These are phyloP conservation scores for Vanessa cardui DNA, from an alignment of 2,888 invertebrate species.

Conservation along the genomic window DNA sequence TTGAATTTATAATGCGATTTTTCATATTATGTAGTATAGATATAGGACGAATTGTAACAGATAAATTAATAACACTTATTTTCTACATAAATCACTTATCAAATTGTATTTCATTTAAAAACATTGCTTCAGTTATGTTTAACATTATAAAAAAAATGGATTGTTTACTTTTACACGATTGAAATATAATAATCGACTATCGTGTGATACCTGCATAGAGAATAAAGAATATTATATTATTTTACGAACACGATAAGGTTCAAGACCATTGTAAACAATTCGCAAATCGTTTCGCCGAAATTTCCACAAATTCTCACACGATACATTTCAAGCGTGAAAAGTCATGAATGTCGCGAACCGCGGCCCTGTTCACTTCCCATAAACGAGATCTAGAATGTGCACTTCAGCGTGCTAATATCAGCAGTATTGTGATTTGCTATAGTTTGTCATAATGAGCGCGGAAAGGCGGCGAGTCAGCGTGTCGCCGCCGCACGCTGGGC, in stretches of 20 bases:
- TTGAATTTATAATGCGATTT: too few relatives aligned
- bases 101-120: too few relatives aligned
- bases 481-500: constrained; percentile 44
- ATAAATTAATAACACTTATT: too few relatives aligned
- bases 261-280: background rate
- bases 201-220: too few relatives aligned
- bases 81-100: too few relatives aligned
- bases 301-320: constrained; percentile 38
- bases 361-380: constrained; percentile 68
- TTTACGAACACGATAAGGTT: background rate
- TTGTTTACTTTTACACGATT: too few relatives aligned
- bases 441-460: constrained; percentile 49
- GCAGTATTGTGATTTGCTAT: constrained; percentile 55
- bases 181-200: too few relatives aligned
- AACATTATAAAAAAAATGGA: too few relatives aligned
- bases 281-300: constrained; percentile 11
- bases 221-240: too few relatives aligned
- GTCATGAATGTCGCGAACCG: constrained; percentile 56
- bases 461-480: constrained; percentile 44
- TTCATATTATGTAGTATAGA: too few relatives aligned
- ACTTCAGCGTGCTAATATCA: constrained; percentile 68
- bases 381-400: constrained; percentile 74
- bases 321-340: constrained; percentile 51
- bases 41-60: too few relatives aligned
- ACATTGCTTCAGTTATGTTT: too few relatives aligned